phyloP scores from a whole-genome alignment of 2,113 vertebrate species.

The Xenopus borealis region DNA sequence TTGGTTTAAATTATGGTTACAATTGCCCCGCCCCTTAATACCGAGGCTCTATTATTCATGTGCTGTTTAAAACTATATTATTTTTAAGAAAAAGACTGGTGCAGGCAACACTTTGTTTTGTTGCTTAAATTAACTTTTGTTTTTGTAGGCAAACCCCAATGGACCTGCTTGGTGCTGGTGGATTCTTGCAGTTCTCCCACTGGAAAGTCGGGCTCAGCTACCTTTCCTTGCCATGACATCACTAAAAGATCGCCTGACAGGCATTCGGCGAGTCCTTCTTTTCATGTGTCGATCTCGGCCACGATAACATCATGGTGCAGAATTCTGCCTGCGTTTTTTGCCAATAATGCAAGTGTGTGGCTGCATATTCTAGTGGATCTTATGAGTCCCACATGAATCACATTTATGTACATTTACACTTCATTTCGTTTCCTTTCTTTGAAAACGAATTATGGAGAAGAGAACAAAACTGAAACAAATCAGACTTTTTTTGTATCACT shows the following conservation, averaged over 20 bases:
- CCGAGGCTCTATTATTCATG: too few species aligned
- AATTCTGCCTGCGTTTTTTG: background rate
- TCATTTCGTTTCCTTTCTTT: background rate
- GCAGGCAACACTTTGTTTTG: too few species aligned
- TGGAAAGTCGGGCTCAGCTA: slow-evolving; percentile 75
- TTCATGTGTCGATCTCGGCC: slow-evolving; percentile 66
- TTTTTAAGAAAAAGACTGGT: too few species aligned
- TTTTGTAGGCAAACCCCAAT: slow-evolving; percentile 63
- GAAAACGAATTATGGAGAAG: slow-evolving; percentile 19
- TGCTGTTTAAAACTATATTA: too few species aligned
- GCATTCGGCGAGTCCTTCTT: slow-evolving; percentile 66
- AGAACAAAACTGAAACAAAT: slow-evolving; percentile 1
- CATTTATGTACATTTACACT: background rate
- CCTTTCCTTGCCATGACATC: slow-evolving; percentile 74
- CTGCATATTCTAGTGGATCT: background rate
- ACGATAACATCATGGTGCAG: slow-evolving; percentile 43
- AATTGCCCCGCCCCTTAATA: too few species aligned
- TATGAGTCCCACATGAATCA: background rate
- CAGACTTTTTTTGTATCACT: slow-evolving; percentile 4
- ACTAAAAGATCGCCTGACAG: slow-evolving; percentile 67
- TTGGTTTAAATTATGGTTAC: too few species aligned
- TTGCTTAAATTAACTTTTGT: too few species aligned
- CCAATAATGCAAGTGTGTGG: background rate
- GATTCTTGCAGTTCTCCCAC: slow-evolving; percentile 72
- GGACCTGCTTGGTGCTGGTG: slow-evolving; percentile 81